phyloP scores from a whole-genome alignment of 2,888 invertebrate species.

The Perdita meconis region DNA sequence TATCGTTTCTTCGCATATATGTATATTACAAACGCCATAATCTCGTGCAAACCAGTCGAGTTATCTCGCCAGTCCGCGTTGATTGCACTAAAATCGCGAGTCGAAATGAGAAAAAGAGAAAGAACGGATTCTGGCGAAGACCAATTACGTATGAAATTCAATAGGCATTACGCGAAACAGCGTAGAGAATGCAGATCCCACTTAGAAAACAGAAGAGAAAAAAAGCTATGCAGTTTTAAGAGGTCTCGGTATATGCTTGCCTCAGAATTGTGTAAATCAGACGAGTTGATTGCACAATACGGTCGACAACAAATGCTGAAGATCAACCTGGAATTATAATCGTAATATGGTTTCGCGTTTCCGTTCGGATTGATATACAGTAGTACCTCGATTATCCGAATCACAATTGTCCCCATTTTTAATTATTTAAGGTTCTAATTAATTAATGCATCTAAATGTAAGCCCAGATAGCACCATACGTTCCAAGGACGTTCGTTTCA shows the following conservation, averaged over 20 bases:
- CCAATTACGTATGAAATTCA: constrained; percentile 37
- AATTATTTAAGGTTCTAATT: too few relatives aligned
- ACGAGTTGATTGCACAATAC: constrained; percentile 50
- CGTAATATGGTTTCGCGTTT: constrained; percentile 49
- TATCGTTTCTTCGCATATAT: constrained; percentile 8
- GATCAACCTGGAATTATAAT: constrained; percentile 40
- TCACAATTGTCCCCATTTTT: too few relatives aligned
- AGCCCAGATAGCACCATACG: too few relatives aligned
- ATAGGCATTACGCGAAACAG: constrained; percentile 36
- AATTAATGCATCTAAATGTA: too few relatives aligned
- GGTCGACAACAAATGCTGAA: constrained; percentile 24
- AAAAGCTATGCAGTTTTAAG: constrained; percentile 37
- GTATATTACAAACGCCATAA: background rate
- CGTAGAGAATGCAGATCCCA: constrained; percentile 42
- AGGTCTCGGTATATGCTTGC: constrained; percentile 18
- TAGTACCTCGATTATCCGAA: too few relatives aligned
- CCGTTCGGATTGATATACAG: background rate
- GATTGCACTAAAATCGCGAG: constrained; percentile 2
- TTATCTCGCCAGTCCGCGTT: background rate
- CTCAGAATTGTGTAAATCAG: constrained; percentile 53
- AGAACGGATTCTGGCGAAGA: constrained; percentile 8
- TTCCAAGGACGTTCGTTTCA: too few relatives aligned
- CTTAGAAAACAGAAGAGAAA: constrained; percentile 6
- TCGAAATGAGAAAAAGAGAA: constrained; percentile 4
- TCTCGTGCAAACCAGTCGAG: constrained; percentile 1